These are phyloP conservation scores for Bombus affinis DNA, from an alignment of 1,140 invertebrate species.

Conservation along the genomic window DNA sequence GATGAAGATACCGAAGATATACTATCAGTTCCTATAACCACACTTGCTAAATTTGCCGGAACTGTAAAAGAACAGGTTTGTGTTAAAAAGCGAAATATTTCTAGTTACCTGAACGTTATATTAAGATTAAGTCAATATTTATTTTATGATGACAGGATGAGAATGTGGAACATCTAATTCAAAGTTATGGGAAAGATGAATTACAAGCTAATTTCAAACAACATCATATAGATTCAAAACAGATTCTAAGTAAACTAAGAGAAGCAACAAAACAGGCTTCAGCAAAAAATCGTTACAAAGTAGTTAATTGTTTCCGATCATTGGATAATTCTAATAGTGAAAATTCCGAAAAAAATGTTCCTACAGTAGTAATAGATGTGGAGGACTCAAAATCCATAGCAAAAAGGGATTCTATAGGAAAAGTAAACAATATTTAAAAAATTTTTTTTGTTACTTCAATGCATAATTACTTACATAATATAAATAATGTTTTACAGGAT, in stretches of 20 bases:
- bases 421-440: constrained; percentile 13
- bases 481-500: constrained; percentile 49
- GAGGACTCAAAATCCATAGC: constrained; percentile 68
- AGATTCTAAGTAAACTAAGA: constrained; percentile 72
- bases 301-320: constrained; percentile 74
- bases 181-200: constrained; percentile 70
- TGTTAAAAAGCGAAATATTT: constrained; percentile 28
- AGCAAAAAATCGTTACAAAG: constrained; percentile 73
- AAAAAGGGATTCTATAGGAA: constrained; percentile 25
- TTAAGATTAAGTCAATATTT: not conserved
- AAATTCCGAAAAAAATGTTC: constrained; percentile 51
- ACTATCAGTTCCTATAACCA: constrained; percentile 69
- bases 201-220: constrained; percentile 54
- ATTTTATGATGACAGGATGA: constrained; percentile 73
- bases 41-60: constrained; percentile 84
- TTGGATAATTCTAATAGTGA: constrained; percentile 50
- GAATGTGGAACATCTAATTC: constrained; percentile 76
- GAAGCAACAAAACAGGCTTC: constrained; percentile 63
- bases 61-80: constrained; percentile 80
- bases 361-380: constrained; percentile 77
- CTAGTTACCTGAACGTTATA: constrained; percentile 1
- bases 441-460: not conserved
- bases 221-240: constrained; percentile 72
- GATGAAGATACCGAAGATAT: constrained; percentile 42
- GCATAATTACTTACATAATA: not conserved